These are phyloP conservation scores for Athetis lepigone DNA, from an alignment of 2,888 invertebrate species.

Conservation along the genomic window DNA sequence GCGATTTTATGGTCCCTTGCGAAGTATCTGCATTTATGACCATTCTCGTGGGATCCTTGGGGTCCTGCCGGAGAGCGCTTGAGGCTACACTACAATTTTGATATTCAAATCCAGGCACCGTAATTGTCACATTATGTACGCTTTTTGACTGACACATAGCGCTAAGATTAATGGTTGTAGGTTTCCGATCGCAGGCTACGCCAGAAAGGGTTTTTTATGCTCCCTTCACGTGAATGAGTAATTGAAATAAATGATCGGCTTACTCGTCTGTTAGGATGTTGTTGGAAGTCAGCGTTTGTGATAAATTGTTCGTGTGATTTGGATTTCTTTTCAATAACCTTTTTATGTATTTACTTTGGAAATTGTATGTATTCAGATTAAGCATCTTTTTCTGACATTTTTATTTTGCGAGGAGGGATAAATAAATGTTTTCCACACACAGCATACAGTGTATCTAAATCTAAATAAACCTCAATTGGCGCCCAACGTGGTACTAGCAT, in stretches of 20 bases:
- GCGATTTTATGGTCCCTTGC: conserved; percentile 64
- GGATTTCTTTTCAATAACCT: conserved; percentile 46
- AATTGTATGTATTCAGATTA: conserved; percentile 33
- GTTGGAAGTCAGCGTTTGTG: conserved; percentile 59
- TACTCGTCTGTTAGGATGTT: conserved; percentile 48
- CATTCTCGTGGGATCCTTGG: conserved; percentile 43
- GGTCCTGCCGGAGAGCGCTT: conserved; percentile 29
- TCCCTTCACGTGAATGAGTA: conserved; percentile 61
- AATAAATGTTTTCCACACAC: conserved; percentile 10
- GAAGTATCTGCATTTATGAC: conserved; percentile 63
- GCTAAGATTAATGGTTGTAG: conserved; percentile 65
- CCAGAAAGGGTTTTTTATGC: conserved; percentile 62
- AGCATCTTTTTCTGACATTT: conserved; percentile 18
- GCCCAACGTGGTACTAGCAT: conserved; percentile 7
- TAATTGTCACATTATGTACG: conserved; percentile 70
- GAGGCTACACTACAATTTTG: conserved; percentile 31
- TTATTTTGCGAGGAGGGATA: conserved; percentile 3
- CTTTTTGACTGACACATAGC: conserved; percentile 64
- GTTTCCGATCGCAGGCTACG: conserved; percentile 57
- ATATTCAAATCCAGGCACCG: conserved; percentile 59
- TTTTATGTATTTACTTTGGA: conserved; percentile 32
- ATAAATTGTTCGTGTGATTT: conserved; percentile 60
- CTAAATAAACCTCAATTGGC: conserved; percentile 16
- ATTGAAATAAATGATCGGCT: conserved; percentile 68
- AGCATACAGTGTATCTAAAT: not conserved